Evolutionary conservation across 2,797 vertebrate species (phyloP), one percentile per base, ranked within the genome.

Genomic region (Miichthys miiuy): DNA sequence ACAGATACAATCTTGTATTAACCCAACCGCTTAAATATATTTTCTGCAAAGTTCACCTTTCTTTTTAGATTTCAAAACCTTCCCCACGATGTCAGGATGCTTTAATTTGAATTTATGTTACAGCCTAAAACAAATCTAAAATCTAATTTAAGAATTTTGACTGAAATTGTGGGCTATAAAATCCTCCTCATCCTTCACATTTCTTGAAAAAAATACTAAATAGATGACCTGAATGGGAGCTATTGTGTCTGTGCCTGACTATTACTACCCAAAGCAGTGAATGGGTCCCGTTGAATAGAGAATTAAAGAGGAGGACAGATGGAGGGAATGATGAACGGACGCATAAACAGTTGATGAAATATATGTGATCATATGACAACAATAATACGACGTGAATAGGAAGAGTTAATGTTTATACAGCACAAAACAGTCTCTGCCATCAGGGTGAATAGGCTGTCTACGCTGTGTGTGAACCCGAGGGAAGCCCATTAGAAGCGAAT

Each of bases 401-500:
- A 65, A 11, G n/a, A 55, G 17, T 42, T 55, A 27, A 46, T 27
- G 3, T 20, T 50, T 51, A 60, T 21, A 66, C 64, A 54, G 62
- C 38, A 41, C 11, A 72, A 41, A 67, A 46, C 5, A 23, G 21
- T 21, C 25, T 16, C 10, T 14, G 9, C 14, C 34, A 48, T 63
- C 41, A 9, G 56, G 61, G 20, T 78, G 47, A 79, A 85, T 74
- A 38, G 34, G 34, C 83, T 73, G 23, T 54, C 77, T 79, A 8
- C 8, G 8, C 34, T 38, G 34, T 38, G 34, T 66, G 44, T 41
- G 69, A 57, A 76, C 73, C 73, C 58, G 55, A 66, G 69, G 54
- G 80, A 65, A 71, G 68, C 6, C 70, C 41, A 72, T 88, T 69
- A 79, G 68, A 76, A 58, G 70, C 42, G 48, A 81, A 77, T 85